Evolutionary conservation across 2,113 vertebrate species (phyloP).

Genomic region (Athene noctua): DNA sequence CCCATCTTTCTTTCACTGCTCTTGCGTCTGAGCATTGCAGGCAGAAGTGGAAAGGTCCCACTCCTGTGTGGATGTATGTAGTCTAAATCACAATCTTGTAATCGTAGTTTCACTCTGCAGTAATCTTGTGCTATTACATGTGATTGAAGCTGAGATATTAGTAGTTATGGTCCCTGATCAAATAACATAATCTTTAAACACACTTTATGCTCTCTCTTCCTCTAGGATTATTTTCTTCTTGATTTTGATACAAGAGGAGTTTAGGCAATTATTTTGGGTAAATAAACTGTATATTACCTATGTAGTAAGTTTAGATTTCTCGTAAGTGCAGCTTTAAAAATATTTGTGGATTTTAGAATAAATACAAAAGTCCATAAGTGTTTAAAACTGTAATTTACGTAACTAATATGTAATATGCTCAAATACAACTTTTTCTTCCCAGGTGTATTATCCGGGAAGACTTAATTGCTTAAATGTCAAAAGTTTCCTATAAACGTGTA

Average conservation of each 20-base stretch:
- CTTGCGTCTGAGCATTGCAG: not conserved
- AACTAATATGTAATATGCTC: not conserved
- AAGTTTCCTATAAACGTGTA: not conserved
- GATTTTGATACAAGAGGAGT: not conserved
- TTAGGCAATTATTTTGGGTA: not conserved
- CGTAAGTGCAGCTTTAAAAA: not conserved
- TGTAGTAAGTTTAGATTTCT: not conserved
- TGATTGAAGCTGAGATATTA: not conserved
- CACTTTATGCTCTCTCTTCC: not conserved
- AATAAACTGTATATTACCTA: not conserved
- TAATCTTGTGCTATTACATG: not conserved
- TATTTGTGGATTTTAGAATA: not conserved
- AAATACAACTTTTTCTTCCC: not conserved
- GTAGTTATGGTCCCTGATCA: not conserved
- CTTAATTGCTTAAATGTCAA: not conserved
- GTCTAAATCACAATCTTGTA: not conserved
- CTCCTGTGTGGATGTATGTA: not conserved
- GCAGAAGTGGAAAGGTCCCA: not conserved
- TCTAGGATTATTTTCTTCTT: not conserved
- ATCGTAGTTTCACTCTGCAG: not conserved
- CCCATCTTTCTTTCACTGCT: not conserved
- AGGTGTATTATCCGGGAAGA: not conserved
- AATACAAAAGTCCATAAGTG: not conserved
- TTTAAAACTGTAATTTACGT: not conserved
- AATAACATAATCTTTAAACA: not conserved